Evolutionary conservation across 1,140 invertebrate genomes (phyloP).

Genomic region (Danaus melanippus): DNA sequence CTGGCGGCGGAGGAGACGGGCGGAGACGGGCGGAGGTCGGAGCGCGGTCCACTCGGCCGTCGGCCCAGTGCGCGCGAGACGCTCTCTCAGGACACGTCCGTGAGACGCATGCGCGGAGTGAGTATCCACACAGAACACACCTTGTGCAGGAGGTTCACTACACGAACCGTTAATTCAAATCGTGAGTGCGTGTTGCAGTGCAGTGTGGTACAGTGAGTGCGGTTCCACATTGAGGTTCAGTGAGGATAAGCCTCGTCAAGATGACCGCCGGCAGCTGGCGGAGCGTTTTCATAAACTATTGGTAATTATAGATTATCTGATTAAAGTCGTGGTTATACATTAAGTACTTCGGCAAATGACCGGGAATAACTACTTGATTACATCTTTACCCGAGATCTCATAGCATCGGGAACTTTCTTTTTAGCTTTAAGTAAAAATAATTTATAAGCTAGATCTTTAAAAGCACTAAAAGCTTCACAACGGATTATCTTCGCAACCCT

Average conservation of each 20-base stretch:
- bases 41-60: constrained; percentile 10
- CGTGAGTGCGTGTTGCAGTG: constrained; percentile 17
- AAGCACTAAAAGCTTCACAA: no score
- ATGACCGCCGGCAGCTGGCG: constrained; percentile 35
- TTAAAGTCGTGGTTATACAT: background rate
- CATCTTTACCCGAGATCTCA: no score
- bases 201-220: constrained; percentile 9
- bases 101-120: constrained; percentile 16
- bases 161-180: background rate
- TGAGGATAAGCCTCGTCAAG: constrained; percentile 34
- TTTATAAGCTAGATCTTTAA: no score
- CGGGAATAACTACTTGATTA: no score
- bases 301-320: constrained; percentile 41
- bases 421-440: no score
- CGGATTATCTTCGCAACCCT: no score
- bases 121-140: background rate
- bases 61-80: constrained; percentile 39
- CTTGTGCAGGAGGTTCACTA: no score
- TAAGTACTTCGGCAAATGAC: no score
- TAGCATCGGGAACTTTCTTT: no score
- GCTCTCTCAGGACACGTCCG: constrained; percentile 28
- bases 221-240: constrained; percentile 5
- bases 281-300: constrained; percentile 25
- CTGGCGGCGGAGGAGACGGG: no score
- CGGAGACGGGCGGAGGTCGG: background rate